A percentile compares a stretch with the other conserved stretches of the same genome.
Evolutionary conservation across 2,888 invertebrate genomes (phyloP).

Genomic region (Ceraclea dissimilis): DNA sequence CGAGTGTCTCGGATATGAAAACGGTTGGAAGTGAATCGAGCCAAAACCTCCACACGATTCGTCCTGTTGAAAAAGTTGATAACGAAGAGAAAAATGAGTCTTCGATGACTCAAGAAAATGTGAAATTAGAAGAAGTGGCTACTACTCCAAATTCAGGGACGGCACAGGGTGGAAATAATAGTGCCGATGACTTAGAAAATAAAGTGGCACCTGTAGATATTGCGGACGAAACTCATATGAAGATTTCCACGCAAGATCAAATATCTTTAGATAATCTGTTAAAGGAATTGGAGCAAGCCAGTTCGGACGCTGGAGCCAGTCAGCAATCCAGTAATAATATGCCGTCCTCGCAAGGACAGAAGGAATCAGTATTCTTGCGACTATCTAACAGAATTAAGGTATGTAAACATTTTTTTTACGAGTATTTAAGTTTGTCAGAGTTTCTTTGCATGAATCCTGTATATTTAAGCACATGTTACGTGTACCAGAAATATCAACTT

Average conservation of each 20-base stretch:
- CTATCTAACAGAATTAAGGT: constrained; percentile 94
- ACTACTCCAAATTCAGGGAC: neutral
- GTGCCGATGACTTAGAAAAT: neutral
- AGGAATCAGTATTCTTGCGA: constrained; percentile 93
- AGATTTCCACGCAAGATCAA: constrained; percentile 33
- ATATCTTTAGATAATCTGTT: constrained; percentile 47
- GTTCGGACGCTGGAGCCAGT: constrained; percentile 39
- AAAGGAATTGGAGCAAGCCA: constrained; percentile 48
- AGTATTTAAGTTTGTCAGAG: too few relatives aligned
- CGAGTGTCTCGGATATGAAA: neutral
- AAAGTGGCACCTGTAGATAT: constrained; percentile 1
- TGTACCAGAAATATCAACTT: too few relatives aligned
- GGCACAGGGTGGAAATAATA: neutral
- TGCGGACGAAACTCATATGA: constrained; percentile 22
- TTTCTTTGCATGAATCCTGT: neutral
- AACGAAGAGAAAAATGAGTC: constrained; percentile 2
- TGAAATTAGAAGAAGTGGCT: constrained; percentile 1
- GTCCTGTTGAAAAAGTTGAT: neutral
- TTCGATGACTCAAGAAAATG: neutral
- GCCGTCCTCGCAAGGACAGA: constrained; percentile 42
- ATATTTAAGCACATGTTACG: neutral
- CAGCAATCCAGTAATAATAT: constrained; percentile 33
- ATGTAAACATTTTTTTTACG: constrained; percentile 26
- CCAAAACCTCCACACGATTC: neutral
- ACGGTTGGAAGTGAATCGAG: neutral